Conservation (phyloP, 2,888 invertebrate species). For the Lycophotia porphyrea region DNA sequence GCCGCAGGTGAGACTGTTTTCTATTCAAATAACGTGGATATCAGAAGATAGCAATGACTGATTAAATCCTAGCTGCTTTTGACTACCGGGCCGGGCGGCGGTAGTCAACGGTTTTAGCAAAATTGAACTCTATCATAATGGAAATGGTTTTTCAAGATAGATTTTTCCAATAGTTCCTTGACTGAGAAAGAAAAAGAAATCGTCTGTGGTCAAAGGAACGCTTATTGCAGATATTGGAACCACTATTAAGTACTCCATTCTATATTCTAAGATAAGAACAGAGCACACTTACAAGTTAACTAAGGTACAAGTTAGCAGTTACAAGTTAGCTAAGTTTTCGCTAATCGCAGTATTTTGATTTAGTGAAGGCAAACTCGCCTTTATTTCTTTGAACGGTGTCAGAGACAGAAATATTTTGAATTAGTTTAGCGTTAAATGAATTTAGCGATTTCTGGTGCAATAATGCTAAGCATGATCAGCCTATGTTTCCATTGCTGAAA, state of each 20-base stretch:
- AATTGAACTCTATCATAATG: slow-evolving; percentile 20
- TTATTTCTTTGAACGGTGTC: background rate
- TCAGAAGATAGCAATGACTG: slow-evolving; percentile 2
- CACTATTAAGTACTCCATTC: background rate
- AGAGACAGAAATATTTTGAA: background rate
- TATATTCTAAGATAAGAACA: background rate
- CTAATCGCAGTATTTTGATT: background rate
- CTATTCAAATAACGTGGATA: slow-evolving; percentile 7
- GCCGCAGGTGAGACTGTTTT: background rate
- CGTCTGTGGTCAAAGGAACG: background rate
- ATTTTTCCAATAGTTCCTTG: slow-evolving; percentile 2
- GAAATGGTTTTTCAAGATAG: background rate
- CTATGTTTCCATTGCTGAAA: no score
- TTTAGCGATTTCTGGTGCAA: background rate
- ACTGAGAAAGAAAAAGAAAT: background rate
- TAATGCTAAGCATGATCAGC: background rate
- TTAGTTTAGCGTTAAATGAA: background rate
- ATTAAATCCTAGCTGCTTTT: slow-evolving; percentile 10
- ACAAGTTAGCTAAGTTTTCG: background rate
- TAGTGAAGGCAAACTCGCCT: background rate
- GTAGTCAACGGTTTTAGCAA: background rate
- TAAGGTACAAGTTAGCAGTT: no score
- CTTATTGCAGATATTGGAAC: background rate
- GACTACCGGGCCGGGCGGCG: no score
- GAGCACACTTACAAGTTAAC: no score